Percentiles rank a stretch among this genome's conserved stretches.
Evolutionary conservation across 2,888 invertebrate species (phyloP).

Genomic region (Mylabris sibirica): DNA sequence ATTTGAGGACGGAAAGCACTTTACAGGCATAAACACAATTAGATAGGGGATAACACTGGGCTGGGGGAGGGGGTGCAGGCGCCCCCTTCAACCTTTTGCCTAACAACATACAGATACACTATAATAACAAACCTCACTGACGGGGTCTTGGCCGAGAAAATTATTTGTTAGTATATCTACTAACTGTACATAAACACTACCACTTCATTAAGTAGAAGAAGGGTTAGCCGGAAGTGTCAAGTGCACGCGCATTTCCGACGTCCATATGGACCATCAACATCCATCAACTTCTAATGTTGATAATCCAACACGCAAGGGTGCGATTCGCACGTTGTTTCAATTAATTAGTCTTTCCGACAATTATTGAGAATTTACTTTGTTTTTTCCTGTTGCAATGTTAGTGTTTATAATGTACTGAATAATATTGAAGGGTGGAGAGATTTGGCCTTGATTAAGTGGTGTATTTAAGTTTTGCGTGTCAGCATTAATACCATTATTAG

Average conservation of each 20-base stretch:
- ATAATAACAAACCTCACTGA: slow-evolving; percentile 15
- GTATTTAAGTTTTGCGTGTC: slow-evolving; percentile 58
- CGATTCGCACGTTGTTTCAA: slow-evolving; percentile 39
- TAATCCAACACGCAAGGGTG: slow-evolving; percentile 31
- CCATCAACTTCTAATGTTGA: slow-evolving; percentile 24
- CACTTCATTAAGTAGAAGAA: slow-evolving; percentile 51
- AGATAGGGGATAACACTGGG: slow-evolving; percentile 54
- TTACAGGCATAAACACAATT: slow-evolving; percentile 63
- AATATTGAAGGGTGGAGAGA: slow-evolving; percentile 30
- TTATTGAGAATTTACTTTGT: background rate
- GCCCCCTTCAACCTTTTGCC: background rate
- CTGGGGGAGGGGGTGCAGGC: slow-evolving; percentile 46
- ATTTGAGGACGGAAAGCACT: slow-evolving; percentile 65
- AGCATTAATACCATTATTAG: slow-evolving; percentile 58
- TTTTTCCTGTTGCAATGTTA: background rate
- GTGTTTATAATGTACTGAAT: background rate
- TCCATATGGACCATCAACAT: slow-evolving; percentile 44
- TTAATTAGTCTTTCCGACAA: slow-evolving; percentile 6
- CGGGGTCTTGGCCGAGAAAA: slow-evolving; percentile 24
- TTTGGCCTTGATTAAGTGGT: slow-evolving; percentile 56
- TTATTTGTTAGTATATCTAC: background rate
- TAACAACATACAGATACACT: slow-evolving; percentile 18
- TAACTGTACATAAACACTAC: slow-evolving; percentile 39
- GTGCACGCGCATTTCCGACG: slow-evolving; percentile 57
- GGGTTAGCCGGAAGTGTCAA: slow-evolving; percentile 59